A percentile compares a stretch with the other conserved stretches of the same genome.
These are phyloP conservation scores for Conchocele bisecta DNA, from an alignment of 2,888 invertebrate genomes.

Conservation along the genomic window DNA sequence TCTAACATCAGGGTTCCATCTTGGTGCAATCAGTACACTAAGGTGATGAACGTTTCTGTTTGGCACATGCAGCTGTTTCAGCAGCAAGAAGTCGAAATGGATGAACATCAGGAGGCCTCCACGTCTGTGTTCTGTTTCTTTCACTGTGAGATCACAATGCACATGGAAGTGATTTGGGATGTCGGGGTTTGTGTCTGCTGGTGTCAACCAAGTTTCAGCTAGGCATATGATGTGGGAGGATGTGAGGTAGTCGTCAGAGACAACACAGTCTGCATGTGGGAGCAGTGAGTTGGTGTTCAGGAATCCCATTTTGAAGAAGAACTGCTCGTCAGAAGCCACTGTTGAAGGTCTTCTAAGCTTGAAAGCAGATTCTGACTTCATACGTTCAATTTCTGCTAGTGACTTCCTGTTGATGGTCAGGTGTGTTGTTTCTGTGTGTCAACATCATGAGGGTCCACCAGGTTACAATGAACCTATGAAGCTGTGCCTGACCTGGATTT, in stretches of 20 bases:
- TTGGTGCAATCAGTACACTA: neutral
- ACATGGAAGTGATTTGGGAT: neutral
- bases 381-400: too few species aligned
- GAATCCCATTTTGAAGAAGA: neutral
- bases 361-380: too few species aligned
- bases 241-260: neutral
- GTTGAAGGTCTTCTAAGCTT: too few species aligned
- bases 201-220: conserved; percentile 4
- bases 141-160: neutral
- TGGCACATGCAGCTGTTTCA: neutral
- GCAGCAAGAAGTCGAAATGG: neutral
- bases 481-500: too few species aligned
- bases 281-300: neutral
- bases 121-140: neutral
- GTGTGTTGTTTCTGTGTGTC: too few species aligned
- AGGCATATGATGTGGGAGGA: neutral
- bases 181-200: neutral
- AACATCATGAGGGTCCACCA: too few species aligned
- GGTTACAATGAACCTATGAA: too few species aligned
- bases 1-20: neutral
- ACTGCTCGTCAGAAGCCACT: too few species aligned
- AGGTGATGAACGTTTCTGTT: neutral
- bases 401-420: too few species aligned
- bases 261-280: neutral
- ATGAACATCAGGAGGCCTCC: conserved; percentile 5